Evolutionary conservation across 2,888 invertebrate genomes (phyloP), one percentile per base, ranked within the genome.

Genomic region (Autographa gamma): DNA sequence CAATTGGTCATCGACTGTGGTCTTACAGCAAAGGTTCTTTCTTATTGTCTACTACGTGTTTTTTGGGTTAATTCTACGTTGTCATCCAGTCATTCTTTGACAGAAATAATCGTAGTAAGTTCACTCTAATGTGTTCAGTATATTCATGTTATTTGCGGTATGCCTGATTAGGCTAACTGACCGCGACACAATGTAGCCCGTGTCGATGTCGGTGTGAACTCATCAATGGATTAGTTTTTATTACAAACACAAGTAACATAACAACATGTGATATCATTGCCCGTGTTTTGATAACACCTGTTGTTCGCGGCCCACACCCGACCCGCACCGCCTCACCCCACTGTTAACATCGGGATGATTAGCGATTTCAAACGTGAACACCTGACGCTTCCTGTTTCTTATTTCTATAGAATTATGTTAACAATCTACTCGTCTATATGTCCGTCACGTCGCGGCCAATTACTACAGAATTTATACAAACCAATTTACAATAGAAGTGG

Each of bases 191-290:
- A 4, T 31, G 25, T 5, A 13, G 0, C 58, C 66, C 48, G 32
- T 60, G 31, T 38, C 59, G n/a, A n/a, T n/a, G 31, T 25, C 25
- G 25, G 63, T 60, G 43, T 71, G 72, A 71, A 73, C 80, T 74
- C 75, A 76, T 84, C 79, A 82, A 84, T 83, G 81, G 76, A 69
- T 77, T 71, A 74, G 83, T 85, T 85, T 82, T 82, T 72, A 69
- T 82, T 41, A 65, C 64, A 25, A 59, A n/a, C 66, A 66, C 69
- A 74, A 69, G 58, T 73, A 73, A 69, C 60, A 54, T 38, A 63
- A 60, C 69, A 66, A 58, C 72, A 71, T 63, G 71, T 76, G 74
- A 78, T 74, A 75, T 75, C 74, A 78, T 60, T 63, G 62, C 56
- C 54, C 68, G 71, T 63, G 62, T 60, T 71, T 60, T 61, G 68